phyloP scores from a whole-genome alignment of 2,888 invertebrate genomes.

The Formica aserva region DNA sequence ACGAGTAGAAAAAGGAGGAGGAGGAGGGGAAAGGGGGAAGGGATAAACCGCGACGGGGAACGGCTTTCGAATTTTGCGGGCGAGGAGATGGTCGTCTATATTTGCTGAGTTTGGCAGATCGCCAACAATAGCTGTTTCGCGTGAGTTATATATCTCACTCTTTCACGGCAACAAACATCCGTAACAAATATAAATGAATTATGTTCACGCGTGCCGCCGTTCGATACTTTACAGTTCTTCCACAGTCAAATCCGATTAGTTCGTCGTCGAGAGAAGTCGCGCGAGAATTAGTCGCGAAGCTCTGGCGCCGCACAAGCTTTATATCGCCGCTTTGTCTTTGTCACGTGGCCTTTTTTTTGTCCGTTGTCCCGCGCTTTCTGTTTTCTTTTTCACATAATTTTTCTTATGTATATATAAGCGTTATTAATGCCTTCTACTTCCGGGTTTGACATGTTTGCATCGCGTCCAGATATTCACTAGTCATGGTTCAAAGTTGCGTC shows the following conservation, averaged over 20 bases:
- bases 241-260: slow-evolving; percentile 79
- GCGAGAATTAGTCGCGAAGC: slow-evolving; percentile 69
- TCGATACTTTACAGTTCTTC: slow-evolving; percentile 80
- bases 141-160: slow-evolving; percentile 82
- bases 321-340: slow-evolving; percentile 10
- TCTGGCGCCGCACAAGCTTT: neutral
- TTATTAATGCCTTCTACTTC: neutral
- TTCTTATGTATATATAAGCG: neutral
- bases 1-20: slow-evolving; percentile 11
- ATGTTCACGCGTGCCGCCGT: slow-evolving; percentile 81
- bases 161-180: slow-evolving; percentile 80
- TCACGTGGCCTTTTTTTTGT: neutral
- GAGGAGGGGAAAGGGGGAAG: neutral
- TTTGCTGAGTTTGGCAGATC: slow-evolving; percentile 80
- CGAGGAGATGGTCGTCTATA: slow-evolving; percentile 74
- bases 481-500: neutral
- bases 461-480: neutral
- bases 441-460: neutral
- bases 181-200: slow-evolving; percentile 85
- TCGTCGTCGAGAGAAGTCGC: slow-evolving; percentile 62
- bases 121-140: slow-evolving; percentile 83
- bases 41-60: slow-evolving; percentile 51
- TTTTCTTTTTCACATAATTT: neutral
- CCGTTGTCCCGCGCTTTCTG: neutral
- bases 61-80: slow-evolving; percentile 65